Percentiles rank a stretch among this genome's conserved stretches.
Evolutionary conservation across 53 echinoderm and acorn worm genomes (phyloP).

Genomic region (Astropecten irregularis): DNA sequence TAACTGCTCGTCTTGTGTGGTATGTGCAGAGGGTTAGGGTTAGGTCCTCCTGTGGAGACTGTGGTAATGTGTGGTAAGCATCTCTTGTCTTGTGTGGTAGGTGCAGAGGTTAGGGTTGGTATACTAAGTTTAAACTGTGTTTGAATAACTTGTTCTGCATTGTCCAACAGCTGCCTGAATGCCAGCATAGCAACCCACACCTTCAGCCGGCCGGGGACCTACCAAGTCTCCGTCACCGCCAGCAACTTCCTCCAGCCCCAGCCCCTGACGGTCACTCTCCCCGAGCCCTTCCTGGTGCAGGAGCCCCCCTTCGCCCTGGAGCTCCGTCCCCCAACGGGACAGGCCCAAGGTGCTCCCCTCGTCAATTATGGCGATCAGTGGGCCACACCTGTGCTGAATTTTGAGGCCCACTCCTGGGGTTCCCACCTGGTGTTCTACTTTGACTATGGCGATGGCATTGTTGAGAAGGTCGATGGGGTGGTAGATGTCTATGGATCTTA

Average conservation of each 20-base stretch:
- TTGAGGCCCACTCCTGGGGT: slow-evolving; percentile 73
- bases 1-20: too few relatives aligned
- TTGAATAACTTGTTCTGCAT: too few relatives aligned
- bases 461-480: slow-evolving; percentile 28
- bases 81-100: too few relatives aligned
- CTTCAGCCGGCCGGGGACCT: slow-evolving; percentile 70
- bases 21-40: too few relatives aligned
- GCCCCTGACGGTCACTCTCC: slow-evolving; percentile 60
- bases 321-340: slow-evolving; percentile 16
- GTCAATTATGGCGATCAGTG: neutral
- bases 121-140: too few relatives aligned
- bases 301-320: slow-evolving; percentile 49
- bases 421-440: slow-evolving; percentile 72
- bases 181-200: slow-evolving; percentile 68
- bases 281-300: slow-evolving; percentile 51
- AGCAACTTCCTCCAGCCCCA: slow-evolving; percentile 72
- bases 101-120: too few relatives aligned
- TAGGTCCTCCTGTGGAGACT: too few relatives aligned
- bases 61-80: too few relatives aligned
- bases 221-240: slow-evolving; percentile 66
- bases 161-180: slow-evolving; percentile 60
- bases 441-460: slow-evolving; percentile 80
- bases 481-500: slow-evolving; percentile 17
- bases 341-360: slow-evolving; percentile 7
- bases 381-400: slow-evolving; percentile 33